A percentile compares a stretch with the other conserved stretches of the same genome.
These are phyloP conservation scores for Protonibea diacanthus DNA, from an alignment of 2,797 vertebrate species.

Conservation along the genomic window DNA sequence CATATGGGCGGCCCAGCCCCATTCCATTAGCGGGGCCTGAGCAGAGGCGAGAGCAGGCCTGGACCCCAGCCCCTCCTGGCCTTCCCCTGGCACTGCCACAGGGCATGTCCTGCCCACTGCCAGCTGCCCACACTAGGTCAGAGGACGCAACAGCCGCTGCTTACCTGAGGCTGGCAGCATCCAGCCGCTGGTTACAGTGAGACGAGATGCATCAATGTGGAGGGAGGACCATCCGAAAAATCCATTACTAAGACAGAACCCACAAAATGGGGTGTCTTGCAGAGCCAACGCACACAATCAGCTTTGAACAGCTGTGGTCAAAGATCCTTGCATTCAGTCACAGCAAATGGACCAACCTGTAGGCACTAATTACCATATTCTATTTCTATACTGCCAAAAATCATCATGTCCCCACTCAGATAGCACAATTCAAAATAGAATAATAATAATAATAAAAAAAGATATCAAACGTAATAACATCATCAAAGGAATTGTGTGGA, in stretches of 20 bases:
- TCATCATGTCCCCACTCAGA: not conserved
- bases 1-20: constrained; percentile 95
- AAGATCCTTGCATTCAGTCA: constrained; percentile 3
- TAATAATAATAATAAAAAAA: not conserved
- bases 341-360: constrained; percentile 8
- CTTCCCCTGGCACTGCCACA: constrained; percentile 86
- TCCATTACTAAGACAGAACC: constrained; percentile 1
- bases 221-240: constrained; percentile 22
- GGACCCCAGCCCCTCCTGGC: constrained; percentile 78
- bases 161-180: constrained; percentile 70
- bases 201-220: constrained; percentile 29
- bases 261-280: not conserved
- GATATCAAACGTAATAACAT: not conserved
- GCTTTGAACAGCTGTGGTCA: constrained; percentile 13
- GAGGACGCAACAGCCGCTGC: constrained; percentile 70
- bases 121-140: constrained; percentile 85
- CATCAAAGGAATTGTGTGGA: not conserved
- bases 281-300: constrained; percentile 1
- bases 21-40: constrained; percentile 94
- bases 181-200: constrained; percentile 45
- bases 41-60: constrained; percentile 74
- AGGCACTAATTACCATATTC: constrained; percentile 1
- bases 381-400: not conserved
- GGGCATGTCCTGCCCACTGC: constrained; percentile 86
- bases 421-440: not conserved